These are phyloP conservation scores for Strigamia transsilvanica DNA, from an alignment of 2,888 invertebrate genomes.

Conservation along the genomic window DNA sequence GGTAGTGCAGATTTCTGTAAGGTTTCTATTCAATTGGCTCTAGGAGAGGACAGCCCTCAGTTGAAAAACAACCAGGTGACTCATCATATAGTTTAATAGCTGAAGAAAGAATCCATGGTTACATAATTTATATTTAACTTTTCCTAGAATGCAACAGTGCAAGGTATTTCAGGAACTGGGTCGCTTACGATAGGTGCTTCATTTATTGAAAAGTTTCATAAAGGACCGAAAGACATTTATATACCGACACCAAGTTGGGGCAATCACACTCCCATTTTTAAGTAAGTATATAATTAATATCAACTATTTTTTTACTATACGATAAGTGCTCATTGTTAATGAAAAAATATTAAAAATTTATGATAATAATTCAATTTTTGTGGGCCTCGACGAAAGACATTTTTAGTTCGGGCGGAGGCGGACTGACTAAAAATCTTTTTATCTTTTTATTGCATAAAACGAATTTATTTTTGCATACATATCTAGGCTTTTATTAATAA, in stretches of 20 bases:
- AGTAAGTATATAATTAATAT: no score
- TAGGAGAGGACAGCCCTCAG: slow-evolving; percentile 79
- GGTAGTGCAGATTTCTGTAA: slow-evolving; percentile 86
- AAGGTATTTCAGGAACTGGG: slow-evolving; percentile 97
- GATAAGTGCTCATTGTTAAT: no score
- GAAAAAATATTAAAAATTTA: no score
- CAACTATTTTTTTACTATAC: no score
- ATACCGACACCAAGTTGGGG: slow-evolving; percentile 97
- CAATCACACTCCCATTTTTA: slow-evolving; percentile 95
- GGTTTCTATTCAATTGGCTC: slow-evolving; percentile 84
- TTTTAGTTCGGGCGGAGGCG: no score
- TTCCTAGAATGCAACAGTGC: slow-evolving; percentile 72
- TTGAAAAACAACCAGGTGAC: slow-evolving; percentile 77
- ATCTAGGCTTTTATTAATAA: no score
- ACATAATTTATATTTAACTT: background rate
- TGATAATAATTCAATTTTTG: no score
- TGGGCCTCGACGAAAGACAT: no score
- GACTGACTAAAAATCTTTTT: no score
- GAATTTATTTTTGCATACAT: no score
- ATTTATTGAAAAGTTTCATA: slow-evolving; percentile 82
- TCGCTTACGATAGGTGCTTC: slow-evolving; percentile 91
- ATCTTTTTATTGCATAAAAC: background rate
- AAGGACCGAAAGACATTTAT: slow-evolving; percentile 79
- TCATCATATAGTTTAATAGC: background rate
- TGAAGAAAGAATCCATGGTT: no score